Conservation (phyloP, 2,888 invertebrate genomes). For the Trichopoda pennipes region DNA sequence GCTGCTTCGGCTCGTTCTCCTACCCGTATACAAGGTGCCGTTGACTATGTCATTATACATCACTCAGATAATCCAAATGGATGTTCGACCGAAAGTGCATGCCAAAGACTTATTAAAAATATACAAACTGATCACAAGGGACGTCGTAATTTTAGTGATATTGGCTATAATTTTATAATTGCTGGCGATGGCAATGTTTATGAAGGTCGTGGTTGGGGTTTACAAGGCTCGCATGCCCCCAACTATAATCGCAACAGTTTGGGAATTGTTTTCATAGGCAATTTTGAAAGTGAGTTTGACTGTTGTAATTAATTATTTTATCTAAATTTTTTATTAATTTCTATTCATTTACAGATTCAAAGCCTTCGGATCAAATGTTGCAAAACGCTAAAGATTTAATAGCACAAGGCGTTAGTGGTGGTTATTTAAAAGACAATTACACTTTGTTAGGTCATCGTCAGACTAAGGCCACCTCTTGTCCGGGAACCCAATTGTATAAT, state of each 20-base stretch:
- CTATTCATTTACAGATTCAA: slow-evolving; percentile 80
- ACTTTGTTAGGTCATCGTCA: slow-evolving; percentile 86
- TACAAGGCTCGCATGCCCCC: slow-evolving; percentile 87
- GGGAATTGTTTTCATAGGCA: slow-evolving; percentile 86
- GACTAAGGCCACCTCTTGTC: slow-evolving; percentile 85
- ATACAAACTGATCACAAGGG: slow-evolving; percentile 86
- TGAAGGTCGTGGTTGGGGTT: slow-evolving; percentile 87
- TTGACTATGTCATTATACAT: slow-evolving; percentile 86
- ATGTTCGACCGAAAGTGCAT: slow-evolving; percentile 83
- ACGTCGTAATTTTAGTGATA: slow-evolving; percentile 85
- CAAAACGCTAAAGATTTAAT: slow-evolving; percentile 84
- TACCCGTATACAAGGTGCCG: slow-evolving; percentile 82
- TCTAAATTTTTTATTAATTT: background rate
- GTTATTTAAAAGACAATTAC: slow-evolving; percentile 83
- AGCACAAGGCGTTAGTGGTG: slow-evolving; percentile 83
- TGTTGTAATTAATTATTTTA: background rate
- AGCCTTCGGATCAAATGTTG: slow-evolving; percentile 84
- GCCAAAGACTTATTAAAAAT: slow-evolving; percentile 83
- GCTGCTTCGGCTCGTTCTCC: slow-evolving; percentile 82
- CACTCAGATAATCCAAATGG: slow-evolving; percentile 85
- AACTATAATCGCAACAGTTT: slow-evolving; percentile 85
- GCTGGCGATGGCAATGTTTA: slow-evolving; percentile 88
- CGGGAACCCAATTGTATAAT: slow-evolving; percentile 83
- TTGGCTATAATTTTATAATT: slow-evolving; percentile 87
- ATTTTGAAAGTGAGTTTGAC: slow-evolving; percentile 75